These are phyloP conservation scores for Stratiolaelaps scimitus DNA, from an alignment of 1,140 invertebrate species.

Conservation along the genomic window DNA sequence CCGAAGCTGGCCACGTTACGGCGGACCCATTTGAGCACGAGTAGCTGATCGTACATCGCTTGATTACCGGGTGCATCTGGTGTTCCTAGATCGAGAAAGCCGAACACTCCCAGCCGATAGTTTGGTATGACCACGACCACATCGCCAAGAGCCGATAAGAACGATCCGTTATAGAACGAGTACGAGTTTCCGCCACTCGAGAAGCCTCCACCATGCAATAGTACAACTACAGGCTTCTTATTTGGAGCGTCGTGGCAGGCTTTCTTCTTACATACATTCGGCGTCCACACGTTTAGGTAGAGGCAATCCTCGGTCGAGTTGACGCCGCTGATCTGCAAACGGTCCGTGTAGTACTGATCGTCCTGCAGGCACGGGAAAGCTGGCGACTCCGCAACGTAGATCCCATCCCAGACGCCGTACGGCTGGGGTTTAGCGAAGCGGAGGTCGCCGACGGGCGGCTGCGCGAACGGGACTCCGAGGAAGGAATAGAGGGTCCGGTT, in stretches of 20 bases:
- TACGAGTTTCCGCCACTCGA: conserved; percentile 54
- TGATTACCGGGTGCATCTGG: conserved; percentile 35
- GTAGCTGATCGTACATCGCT: conserved; percentile 42
- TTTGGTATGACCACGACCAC: conserved; percentile 42
- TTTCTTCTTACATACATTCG: conserved; percentile 40
- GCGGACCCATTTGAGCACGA: conserved; percentile 42
- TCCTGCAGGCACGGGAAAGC: conserved; percentile 33
- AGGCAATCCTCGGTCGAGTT: conserved; percentile 74
- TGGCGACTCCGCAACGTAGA: conserved; percentile 42
- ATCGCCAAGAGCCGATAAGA: conserved; percentile 38
- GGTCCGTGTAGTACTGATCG: background rate
- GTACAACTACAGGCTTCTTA: conserved; percentile 41
- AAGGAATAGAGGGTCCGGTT: conserved; percentile 5
- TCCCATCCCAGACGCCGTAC: conserved; percentile 67
- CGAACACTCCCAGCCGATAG: conserved; percentile 38
- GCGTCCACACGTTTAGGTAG: conserved; percentile 83
- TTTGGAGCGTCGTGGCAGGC: conserved; percentile 5
- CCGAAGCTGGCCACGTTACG: conserved; percentile 41
- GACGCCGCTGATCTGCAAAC: conserved; percentile 4
- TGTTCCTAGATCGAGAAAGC: conserved; percentile 38
- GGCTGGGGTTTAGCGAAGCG: conserved; percentile 58
- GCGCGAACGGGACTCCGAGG: conserved; percentile 38
- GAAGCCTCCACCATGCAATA: conserved; percentile 37
- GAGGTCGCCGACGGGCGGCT: conserved; percentile 34
- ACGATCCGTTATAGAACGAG: conserved; percentile 41